Evolutionary conservation across 2,888 invertebrate genomes (phyloP).

Genomic region (Sceliomorpha sp.): DNA sequence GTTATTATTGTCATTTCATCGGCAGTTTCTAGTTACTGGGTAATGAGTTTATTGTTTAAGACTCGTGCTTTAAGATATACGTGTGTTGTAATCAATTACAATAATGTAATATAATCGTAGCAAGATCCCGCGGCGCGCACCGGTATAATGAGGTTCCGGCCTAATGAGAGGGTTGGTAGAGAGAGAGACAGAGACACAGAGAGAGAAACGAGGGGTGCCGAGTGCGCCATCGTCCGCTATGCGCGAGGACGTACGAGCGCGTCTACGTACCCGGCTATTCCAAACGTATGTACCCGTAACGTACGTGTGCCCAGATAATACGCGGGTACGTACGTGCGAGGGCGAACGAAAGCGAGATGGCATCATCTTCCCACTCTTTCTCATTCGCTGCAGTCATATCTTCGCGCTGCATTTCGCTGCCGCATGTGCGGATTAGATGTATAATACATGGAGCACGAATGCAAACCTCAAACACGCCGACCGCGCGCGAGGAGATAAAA

Average conservation of each 20-base stretch:
- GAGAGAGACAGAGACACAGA: conserved; percentile 9
- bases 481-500: conserved; percentile 21
- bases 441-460: conserved; percentile 39
- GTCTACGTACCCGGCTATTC: conserved; percentile 15
- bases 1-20: conserved; percentile 65
- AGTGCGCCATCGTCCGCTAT: conserved; percentile 19
- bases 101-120: conserved; percentile 74
- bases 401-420: conserved; percentile 45
- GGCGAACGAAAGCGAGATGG: conserved; percentile 42
- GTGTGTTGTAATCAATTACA: conserved; percentile 73
- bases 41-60: conserved; percentile 76
- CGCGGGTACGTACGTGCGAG: conserved; percentile 35
- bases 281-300: conserved; percentile 28
- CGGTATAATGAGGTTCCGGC: conserved; percentile 52
- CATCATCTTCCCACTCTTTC: conserved; percentile 45
- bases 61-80: conserved; percentile 66
- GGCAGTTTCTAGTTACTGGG: conserved; percentile 63
- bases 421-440: conserved; percentile 29
- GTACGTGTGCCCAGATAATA: conserved; percentile 33
- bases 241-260: conserved; percentile 15
- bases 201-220: conserved; percentile 16
- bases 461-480: conserved; percentile 18
- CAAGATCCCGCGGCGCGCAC: conserved; percentile 31
- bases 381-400: conserved; percentile 41
- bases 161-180: conserved; percentile 50